Base-by-base conservation (phyloP, 2,888 invertebrate genomes). In the Craniophora ligustri region DNA sequence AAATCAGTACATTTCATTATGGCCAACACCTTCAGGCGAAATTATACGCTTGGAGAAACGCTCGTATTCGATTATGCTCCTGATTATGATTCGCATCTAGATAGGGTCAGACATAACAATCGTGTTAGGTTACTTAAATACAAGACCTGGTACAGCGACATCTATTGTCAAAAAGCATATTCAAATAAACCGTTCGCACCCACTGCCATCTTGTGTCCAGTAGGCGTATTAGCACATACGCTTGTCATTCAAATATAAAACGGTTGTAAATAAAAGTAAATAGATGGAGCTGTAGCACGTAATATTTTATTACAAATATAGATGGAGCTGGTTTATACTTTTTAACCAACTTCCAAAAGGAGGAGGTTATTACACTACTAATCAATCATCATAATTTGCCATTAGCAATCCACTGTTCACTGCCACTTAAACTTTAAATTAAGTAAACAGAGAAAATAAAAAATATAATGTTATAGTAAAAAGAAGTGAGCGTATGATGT, bases 341-440 rank as follows among this genome's bases (percentile, higher is more conserved):
- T 31, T 7, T 40, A 67, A 71, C 70, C 76, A 65, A 73, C 21
- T 8, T n/a, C n/a, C n/a, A n/a, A 21, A 0, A 8, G 1, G 2
- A 2, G 1, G 8, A 8, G 21, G 7, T 21, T 21, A 21, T 21
- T 21, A 21, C 8, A 21, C 11, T 30, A 6, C n/a, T 8, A n/a
- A n/a, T n/a, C n/a, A n/a, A n/a, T n/a, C n/a, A n/a, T n/a, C n/a
- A n/a, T n/a, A n/a, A n/a, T n/a, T n/a, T n/a, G n/a, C n/a, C n/a
- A n/a, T n/a, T n/a, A n/a, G n/a, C n/a, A n/a, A n/a, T n/a, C n/a
- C n/a, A n/a, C n/a, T n/a, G n/a, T n/a, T n/a, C n/a, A n/a, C n/a
- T n/a, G n/a, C n/a, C n/a, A n/a, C n/a, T n/a, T n/a, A n/a, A n/a
- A n/a, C n/a, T n/a, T n/a, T n/a, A n/a, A n/a, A n/a, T n/a, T n/a